Base-by-base conservation (phyloP, 2,888 invertebrate species). In the Lottia scabra region DNA sequence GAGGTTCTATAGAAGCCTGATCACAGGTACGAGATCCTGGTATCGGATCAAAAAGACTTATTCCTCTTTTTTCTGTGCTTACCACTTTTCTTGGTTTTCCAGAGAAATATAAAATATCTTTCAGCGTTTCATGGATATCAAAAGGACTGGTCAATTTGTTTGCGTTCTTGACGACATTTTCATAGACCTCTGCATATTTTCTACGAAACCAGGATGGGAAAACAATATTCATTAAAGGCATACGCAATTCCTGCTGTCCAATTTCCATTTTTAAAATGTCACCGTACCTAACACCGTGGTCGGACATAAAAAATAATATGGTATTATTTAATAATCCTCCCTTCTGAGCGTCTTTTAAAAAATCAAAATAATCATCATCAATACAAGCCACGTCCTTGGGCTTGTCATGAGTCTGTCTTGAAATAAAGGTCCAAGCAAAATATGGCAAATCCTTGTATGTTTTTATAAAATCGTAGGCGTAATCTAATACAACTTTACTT, bases 211-310 rank as follows among this genome's bases (percentile, higher is more conserved):
- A 93, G 15, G 91, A 87, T 0, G 97, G 97, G 72, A 95, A 87
- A 4, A 93, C 87, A 1, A 95, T 89, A 81, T 93, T 93, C 44
- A 95, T 91, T 78, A 96, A 93, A 0, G 97, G 97, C 69, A 96
- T 91, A 63, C 96, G 92, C 87, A 96, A 96, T 89, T 97, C 97
- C 86, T 96, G 91, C 85, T 87, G 84, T 0, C 90, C 90, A 65
- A 96, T 95, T 88, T 94, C 95, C 0, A 96, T 96, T 79, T 92
- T 91, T 13, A 96, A 92, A 79, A 96, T 95, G 4, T 91, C 92
- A 2, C 96, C 96, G 94, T 94, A 96, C 74, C 96, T 91, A 70
- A 96, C 93, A 0, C 97, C 97, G 84, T 97, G 97, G 86, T 97
- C 97, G 87, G 96, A 96, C 91, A 96, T 82, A 71, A 80, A 83